Percentiles rank a stretch among this genome's conserved stretches.
phyloP scores from a whole-genome alignment of 2,113 vertebrate genomes.

The western clawed frog (Xenopus tropicalis) region UCB_Xtro_10.0 CM004446.2:77528501-77529000 shows the following conservation, averaged over 20 bases:
- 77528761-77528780: no score
- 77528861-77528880: no score
- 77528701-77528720: conserved; percentile 15
- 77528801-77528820: no score
- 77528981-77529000: no score
- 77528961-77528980: no score
- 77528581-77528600: not conserved
- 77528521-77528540: fast-evolving
- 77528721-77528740: not conserved
- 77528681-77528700: conserved; percentile 18
- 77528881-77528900: no score
- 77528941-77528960: no score
- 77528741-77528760: not conserved
- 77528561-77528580: not conserved
- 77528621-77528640: not conserved
- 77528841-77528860: no score
- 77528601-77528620: not conserved
- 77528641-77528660: not conserved
- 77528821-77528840: no score
- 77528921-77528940: no score
- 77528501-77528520: not conserved
- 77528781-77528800: no score
- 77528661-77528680: conserved; percentile 1
- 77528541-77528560: not conserved
- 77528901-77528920: no score